Percentiles rank a stretch among this genome's conserved stretches.
Conservation (phyloP, 2,888 invertebrate genomes). For the Epinotia demarniana region DNA sequence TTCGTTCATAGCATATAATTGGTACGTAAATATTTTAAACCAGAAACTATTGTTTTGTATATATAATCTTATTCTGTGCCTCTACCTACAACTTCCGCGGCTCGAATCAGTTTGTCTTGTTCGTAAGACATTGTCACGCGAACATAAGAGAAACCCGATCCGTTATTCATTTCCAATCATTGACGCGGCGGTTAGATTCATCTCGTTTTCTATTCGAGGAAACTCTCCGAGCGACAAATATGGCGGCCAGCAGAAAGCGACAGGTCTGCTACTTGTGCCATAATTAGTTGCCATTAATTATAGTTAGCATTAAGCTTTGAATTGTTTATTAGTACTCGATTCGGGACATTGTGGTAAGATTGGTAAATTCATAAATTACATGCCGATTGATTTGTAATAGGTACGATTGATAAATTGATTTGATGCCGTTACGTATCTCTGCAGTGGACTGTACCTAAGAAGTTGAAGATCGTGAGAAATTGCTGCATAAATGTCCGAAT, state of each 20-base stretch:
- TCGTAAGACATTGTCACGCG: neutral
- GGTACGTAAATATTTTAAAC: too few relatives aligned
- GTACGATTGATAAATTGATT: neutral
- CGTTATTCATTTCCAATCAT: slow-evolving; percentile 13
- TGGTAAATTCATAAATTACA: neutral
- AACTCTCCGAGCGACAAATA: slow-evolving; percentile 15
- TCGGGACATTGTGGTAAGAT: neutral
- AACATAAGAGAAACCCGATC: slow-evolving; percentile 11
- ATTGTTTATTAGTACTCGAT: slow-evolving; percentile 14
- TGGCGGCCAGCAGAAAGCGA: slow-evolving; percentile 22
- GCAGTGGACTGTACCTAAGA: too few relatives aligned
- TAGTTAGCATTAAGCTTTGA: slow-evolving; percentile 10
- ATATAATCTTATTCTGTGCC: neutral
- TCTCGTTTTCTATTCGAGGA: slow-evolving; percentile 33
- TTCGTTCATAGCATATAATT: too few relatives aligned
- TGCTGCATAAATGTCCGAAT: too few relatives aligned
- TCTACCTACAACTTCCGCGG: neutral
- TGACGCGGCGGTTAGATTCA: slow-evolving; percentile 8
- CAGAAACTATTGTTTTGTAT: neutral
- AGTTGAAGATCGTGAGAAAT: too few relatives aligned
- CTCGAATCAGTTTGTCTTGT: slow-evolving; percentile 1
- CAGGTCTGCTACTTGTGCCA: neutral
- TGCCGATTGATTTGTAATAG: neutral
- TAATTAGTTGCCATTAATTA: slow-evolving; percentile 20
- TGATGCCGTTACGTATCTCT: neutral